These are phyloP conservation scores for Drosophila hamatofila DNA, from an alignment of 2,888 invertebrate species.

Conservation along the genomic window DNA sequence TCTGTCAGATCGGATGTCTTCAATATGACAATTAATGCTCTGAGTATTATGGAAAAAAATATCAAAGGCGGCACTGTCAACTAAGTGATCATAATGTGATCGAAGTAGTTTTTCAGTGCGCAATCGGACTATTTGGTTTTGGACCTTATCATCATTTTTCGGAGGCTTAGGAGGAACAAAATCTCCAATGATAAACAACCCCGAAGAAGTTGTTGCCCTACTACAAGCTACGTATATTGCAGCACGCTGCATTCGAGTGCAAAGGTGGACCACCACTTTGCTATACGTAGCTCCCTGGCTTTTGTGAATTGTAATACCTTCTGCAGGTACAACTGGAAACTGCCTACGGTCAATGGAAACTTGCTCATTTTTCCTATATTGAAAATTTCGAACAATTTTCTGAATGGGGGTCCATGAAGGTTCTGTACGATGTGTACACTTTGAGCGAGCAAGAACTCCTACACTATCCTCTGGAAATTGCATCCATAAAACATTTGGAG, in stretches of 20 bases:
- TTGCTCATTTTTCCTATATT: background rate
- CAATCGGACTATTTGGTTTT: background rate
- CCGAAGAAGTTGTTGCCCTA: background rate
- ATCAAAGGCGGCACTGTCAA: background rate
- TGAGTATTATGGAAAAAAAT: no score
- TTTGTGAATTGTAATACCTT: background rate
- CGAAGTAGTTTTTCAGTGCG: background rate
- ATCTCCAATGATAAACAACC: background rate
- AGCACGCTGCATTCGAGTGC: background rate
- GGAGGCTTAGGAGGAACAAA: background rate
- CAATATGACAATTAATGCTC: no score
- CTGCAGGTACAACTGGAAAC: background rate
- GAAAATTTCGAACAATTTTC: background rate
- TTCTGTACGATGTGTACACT: slow-evolving; percentile 2
- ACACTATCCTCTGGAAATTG: background rate
- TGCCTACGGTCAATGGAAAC: background rate
- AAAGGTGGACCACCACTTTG: background rate
- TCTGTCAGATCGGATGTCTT: no score
- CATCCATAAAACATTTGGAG: slow-evolving; percentile 1
- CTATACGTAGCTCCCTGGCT: background rate
- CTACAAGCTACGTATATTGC: background rate
- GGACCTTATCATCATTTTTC: background rate
- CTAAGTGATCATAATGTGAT: background rate
- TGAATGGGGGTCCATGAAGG: background rate
- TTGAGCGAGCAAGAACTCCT: background rate